Evolutionary conservation across 2,797 vertebrate genomes (phyloP), one percentile per base, ranked within the genome.

Genomic region (Oophaga sylvatica): DNA sequence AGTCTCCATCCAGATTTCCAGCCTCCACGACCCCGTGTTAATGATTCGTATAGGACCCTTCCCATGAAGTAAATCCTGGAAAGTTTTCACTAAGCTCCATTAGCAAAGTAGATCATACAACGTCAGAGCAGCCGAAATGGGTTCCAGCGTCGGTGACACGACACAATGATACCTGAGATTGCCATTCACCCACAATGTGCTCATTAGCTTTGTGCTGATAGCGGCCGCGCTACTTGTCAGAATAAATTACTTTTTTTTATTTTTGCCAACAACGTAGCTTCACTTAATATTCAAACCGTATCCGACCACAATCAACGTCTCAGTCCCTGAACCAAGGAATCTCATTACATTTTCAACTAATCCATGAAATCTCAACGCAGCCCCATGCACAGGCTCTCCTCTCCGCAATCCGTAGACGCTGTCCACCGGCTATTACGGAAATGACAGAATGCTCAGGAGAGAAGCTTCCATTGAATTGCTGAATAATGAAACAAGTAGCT

Each of bases 331-430:
- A 84, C 81, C 65, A 63, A 67, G 80, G 65, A 84, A 84, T 84
- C 87, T 84, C 82, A 88, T 84, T 88, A 88, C 60, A 73, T 84
- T 88, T 77, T 88, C 65, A 88, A 88, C 76, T 84, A 88, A 84
- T 88, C 87, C 82, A 84, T 88, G 87, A 84, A 88, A 88, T 88
- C 57, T 8, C 60, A 62, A 65, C 15, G 56, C 53, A 41, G 81
- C 75, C 41, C 60, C 0, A 16, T 70, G 63, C 22, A 62, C 48
- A 67, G 65, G 31, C 57, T n/a, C 75, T 26, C 75, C 75, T 26
- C 75, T 16, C 68, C 45, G 67, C 78, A 60, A 78, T 68, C 75
- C 56, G 17, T 13, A n/a, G 76, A 41, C 22, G 35, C 65, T 11
- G 56, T 87, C 63, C 73, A 76, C 53, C n/a, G n/a, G 31, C 22